Conservation (phyloP, 2,113 vertebrate species). For the Corythornis cristatus region DNA sequence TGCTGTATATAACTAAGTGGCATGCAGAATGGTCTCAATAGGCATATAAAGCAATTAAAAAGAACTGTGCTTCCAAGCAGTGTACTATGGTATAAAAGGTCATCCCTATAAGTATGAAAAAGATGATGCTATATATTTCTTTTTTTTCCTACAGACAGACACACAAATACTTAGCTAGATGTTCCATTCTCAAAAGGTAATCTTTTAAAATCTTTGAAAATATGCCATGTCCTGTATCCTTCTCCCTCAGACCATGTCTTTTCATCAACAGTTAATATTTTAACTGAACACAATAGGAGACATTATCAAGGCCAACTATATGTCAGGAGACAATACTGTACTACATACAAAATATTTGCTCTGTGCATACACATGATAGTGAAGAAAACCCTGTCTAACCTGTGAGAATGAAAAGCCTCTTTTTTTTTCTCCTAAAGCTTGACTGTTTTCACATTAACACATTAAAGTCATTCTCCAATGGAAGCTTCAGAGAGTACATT, state of each 20-base stretch:
- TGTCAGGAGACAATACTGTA: constrained; percentile 43
- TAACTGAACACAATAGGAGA: constrained; percentile 33
- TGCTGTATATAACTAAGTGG: constrained; percentile 64
- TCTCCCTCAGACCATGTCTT: not conserved
- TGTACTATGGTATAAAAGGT: constrained; percentile 67
- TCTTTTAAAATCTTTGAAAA: constrained; percentile 39
- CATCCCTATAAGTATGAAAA: constrained; percentile 71
- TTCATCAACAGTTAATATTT: constrained; percentile 60
- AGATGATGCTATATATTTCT: not conserved
- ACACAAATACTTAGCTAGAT: constrained; percentile 10
- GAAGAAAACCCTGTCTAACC: constrained; percentile 23
- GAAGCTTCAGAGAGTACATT: constrained; percentile 48
- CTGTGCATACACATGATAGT: not conserved
- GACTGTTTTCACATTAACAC: constrained; percentile 42
- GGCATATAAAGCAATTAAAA: constrained; percentile 77
- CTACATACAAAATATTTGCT: constrained; percentile 59
- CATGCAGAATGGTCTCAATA: constrained; percentile 56
- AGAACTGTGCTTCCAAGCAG: constrained; percentile 70
- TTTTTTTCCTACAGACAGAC: constrained; percentile 38
- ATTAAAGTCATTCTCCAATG: constrained; percentile 45
- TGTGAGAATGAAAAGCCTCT: constrained; percentile 18
- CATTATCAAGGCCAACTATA: constrained; percentile 28
- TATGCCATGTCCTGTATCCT: not conserved
- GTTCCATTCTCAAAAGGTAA: constrained; percentile 20
- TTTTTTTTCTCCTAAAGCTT: not conserved